phyloP scores from a whole-genome alignment of 1,140 invertebrate species.

The Drosophila insularis region DNA sequence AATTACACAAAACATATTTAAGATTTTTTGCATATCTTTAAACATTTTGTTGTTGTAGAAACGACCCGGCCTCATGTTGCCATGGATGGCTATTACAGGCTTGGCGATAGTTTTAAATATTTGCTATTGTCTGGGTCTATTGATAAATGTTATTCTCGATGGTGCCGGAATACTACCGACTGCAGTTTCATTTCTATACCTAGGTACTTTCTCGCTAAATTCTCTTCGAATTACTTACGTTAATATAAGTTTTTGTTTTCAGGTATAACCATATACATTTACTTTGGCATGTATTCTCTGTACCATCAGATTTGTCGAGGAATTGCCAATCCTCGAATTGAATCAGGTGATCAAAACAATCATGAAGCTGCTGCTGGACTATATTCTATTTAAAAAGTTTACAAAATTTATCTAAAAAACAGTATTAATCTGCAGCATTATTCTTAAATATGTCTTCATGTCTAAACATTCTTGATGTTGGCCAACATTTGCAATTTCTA shows the following conservation, averaged over 20 bases:
- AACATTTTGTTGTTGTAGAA: not conserved
- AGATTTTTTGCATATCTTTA: not conserved
- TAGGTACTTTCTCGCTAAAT: not conserved
- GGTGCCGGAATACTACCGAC: not conserved
- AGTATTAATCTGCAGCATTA: no score
- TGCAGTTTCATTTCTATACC: not conserved
- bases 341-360: no score
- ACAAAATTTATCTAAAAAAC: no score
- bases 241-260: not conserved
- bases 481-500: no score
- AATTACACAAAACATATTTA: not conserved
- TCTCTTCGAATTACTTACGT: not conserved
- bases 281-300: conserved; percentile 27
- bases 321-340: not conserved
- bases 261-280: conserved; percentile 25
- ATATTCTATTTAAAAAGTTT: no score
- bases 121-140: not conserved
- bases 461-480: no score
- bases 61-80: not conserved
- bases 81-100: not conserved
- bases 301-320: conserved; percentile 10
- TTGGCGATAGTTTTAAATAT: not conserved
- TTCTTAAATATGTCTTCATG: no score
- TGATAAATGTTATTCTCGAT: not conserved
- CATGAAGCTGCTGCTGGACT: no score